These are phyloP conservation scores for Charadrius vociferus DNA, from an alignment of 2,113 vertebrate species.

Conservation along the genomic window DNA sequence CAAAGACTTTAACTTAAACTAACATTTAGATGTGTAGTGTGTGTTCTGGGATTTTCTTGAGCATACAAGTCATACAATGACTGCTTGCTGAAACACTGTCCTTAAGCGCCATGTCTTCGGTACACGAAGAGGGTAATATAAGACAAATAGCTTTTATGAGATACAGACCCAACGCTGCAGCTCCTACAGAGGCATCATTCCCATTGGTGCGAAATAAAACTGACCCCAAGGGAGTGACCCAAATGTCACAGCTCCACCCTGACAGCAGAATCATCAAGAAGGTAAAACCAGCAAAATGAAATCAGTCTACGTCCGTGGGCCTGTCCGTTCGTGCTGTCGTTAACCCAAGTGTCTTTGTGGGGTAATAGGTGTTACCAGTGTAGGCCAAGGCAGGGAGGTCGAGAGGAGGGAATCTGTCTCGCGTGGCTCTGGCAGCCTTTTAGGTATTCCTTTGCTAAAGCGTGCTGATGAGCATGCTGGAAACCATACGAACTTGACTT, in stretches of 20 bases:
- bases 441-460: neutral
- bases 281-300: neutral
- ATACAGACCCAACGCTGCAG: neutral
- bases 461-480: neutral
- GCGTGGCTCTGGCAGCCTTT: neutral
- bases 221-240: neutral
- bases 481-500: neutral
- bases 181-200: fast-evolving
- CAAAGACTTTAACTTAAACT: neutral
- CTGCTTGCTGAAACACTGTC: neutral
- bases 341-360: neutral
- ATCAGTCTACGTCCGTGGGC: neutral
- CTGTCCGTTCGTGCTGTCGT: fast-evolving
- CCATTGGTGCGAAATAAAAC: neutral
- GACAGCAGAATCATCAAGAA: neutral
- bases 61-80: neutral
- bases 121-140: neutral
- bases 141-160: neutral
- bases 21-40: neutral
- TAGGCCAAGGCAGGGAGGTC: neutral
- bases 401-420: neutral
- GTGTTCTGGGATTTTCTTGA: neutral
- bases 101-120: neutral
- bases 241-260: neutral
- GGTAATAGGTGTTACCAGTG: fast-evolving